phyloP scores from a whole-genome alignment of 2,113 vertebrate genomes.

The Erinaceus europaeus region DNA sequence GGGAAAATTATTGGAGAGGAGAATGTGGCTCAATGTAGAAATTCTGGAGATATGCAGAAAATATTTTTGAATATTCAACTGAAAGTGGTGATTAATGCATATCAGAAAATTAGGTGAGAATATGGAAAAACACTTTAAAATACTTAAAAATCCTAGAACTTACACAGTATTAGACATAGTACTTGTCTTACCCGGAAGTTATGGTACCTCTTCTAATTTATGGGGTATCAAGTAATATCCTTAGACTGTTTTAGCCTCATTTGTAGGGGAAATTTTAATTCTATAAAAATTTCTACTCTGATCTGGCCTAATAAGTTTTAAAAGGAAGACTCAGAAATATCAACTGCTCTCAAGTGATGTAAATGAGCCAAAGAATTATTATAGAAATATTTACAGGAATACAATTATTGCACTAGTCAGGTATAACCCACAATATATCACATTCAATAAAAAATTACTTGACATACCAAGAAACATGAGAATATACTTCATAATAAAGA shows the following conservation, averaged over 20 bases:
- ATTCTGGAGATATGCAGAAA: background rate
- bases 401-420: background rate
- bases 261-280: background rate
- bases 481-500: background rate
- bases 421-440: background rate
- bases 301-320: background rate
- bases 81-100: background rate
- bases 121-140: too few relatives aligned
- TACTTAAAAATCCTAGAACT: background rate
- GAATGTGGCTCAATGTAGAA: background rate
- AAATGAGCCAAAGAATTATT: background rate
- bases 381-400: background rate
- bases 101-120: background rate
- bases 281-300: background rate
- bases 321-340: background rate
- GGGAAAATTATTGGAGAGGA: background rate
- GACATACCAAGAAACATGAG: background rate
- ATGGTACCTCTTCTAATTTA: background rate
- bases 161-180: background rate
- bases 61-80: background rate
- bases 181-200: background rate
- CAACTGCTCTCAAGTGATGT: background rate
- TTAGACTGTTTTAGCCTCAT: background rate
- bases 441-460: conserved; percentile 21
- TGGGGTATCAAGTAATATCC: background rate